Conservation (phyloP, 2,888 invertebrate species). For the Druceiella hillmani region DNA sequence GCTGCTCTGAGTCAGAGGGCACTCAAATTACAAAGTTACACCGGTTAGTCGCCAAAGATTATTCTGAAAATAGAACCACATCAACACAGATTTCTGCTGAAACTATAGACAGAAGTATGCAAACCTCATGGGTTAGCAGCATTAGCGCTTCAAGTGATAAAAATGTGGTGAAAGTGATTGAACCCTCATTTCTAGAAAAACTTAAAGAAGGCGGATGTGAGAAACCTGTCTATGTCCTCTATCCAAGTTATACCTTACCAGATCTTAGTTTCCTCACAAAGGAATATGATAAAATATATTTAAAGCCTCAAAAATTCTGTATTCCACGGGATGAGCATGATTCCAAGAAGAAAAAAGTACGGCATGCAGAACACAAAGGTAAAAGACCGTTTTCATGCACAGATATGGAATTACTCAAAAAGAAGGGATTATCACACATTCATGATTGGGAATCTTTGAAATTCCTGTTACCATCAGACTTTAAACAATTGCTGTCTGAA, state of each 20-base stretch:
- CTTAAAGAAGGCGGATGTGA: constrained; percentile 58
- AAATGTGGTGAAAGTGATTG: constrained; percentile 57
- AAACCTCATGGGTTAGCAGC: constrained; percentile 56
- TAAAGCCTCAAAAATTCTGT: constrained; percentile 63
- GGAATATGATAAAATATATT: constrained; percentile 60
- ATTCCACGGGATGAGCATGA: constrained; percentile 39
- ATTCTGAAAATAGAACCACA: constrained; percentile 42
- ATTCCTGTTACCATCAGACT: constrained; percentile 81
- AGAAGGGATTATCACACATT: constrained; percentile 77
- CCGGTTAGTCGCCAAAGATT: constrained; percentile 36
- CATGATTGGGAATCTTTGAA: constrained; percentile 92
- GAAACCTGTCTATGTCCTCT: constrained; percentile 83
- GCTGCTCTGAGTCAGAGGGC: constrained; percentile 51
- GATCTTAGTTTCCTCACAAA: constrained; percentile 73
- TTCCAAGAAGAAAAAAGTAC: constrained; percentile 36
- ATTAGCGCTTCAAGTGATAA: constrained; percentile 37
- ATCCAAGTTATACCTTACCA: constrained; percentile 86
- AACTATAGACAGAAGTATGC: constrained; percentile 68
- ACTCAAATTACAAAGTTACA: constrained; percentile 49
- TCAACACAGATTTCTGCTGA: constrained; percentile 50
- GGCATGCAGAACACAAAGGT: constrained; percentile 39
- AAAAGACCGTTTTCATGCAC: constrained; percentile 72
- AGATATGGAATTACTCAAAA: constrained; percentile 75
- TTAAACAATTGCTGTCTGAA: constrained; percentile 70
- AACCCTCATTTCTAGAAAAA: constrained; percentile 66